Evolutionary conservation across 2,888 invertebrate species (phyloP), one percentile per base, ranked within the genome.

Genomic region (Microplitis manilae): DNA sequence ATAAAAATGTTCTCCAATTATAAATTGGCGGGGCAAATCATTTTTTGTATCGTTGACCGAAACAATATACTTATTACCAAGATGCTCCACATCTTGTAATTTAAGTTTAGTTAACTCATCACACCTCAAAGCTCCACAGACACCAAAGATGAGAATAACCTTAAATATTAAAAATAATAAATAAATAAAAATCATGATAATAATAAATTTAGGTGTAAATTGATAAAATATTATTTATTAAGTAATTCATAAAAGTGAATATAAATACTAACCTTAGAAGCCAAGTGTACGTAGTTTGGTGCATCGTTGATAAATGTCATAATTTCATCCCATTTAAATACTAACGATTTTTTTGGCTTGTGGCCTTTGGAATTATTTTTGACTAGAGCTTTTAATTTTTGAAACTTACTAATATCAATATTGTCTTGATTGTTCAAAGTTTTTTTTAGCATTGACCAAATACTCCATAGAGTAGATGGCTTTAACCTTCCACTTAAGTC

Each of bases 91-190:
- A 74, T 81, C 76, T 75, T 77, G 68, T 8, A 76, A 8, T 69
- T 78, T 71, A 8, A 81, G 73, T 61, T 78, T 77, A 15, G 39
- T 50, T 59, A 81, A 40, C 70, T 81, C 80, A 60, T 79, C 64
- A 70, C 79, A 82, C 68, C 79, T 67, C 8, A 81, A 60, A 72
- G 80, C 79, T 61, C 80, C 79, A 76, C 79, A 78, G 62, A 81
- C 76, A 5, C 79, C 79, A 81, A 82, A 80, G 41, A 80, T 79
- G 7, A 79, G 78, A 39, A 79, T 77, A 74, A 81, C 79, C 81
- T 81, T 15, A 15, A 80, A 82, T 75, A n/a, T 75, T 73, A 13
- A 77, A 20, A 74, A 65, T 68, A 39, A 68, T 68, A 13, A 70
- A n/a, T n/a, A 30, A 68, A 78, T 72, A n/a, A 67, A 73, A 39